Evolutionary conservation across 2,113 vertebrate genomes (phyloP).

Genomic region (Datnioides undecimradiatus): DNA sequence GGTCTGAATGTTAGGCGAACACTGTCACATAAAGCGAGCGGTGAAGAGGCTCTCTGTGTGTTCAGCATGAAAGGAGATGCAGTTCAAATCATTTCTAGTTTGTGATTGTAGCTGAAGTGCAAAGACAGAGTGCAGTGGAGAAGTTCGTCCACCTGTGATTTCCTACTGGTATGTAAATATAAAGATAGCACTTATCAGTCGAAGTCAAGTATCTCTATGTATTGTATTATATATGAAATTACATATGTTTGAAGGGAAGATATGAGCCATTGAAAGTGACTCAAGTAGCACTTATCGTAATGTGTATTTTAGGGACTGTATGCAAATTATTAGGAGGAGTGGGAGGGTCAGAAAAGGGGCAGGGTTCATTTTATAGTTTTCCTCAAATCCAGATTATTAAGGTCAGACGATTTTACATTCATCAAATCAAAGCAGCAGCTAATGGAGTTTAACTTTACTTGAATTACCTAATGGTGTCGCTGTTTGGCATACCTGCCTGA

Average conservation of each 20-base stretch:
- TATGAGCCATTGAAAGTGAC: background rate
- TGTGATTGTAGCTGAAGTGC: background rate
- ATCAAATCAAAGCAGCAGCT: background rate
- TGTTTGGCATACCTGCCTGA: too few species aligned
- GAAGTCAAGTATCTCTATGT: background rate
- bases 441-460: background rate
- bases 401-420: background rate
- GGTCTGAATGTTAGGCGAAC: conserved; percentile 73
- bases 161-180: background rate
- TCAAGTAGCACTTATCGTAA: background rate
- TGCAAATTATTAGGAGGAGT: background rate
- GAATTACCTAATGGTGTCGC: background rate
- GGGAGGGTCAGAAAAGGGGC: background rate
- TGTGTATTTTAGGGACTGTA: conserved; percentile 2
- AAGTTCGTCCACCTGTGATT: background rate
- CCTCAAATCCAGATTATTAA: background rate
- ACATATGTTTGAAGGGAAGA: background rate
- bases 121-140: background rate
- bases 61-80: conserved; percentile 13
- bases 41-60: conserved; percentile 46
- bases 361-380: background rate
- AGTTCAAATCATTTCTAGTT: background rate
- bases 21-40: conserved; percentile 65
- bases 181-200: background rate
- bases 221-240: background rate